phyloP scores from a whole-genome alignment of 1,140 invertebrate genomes.

The Pseudomyrmex pallidus region DNA sequence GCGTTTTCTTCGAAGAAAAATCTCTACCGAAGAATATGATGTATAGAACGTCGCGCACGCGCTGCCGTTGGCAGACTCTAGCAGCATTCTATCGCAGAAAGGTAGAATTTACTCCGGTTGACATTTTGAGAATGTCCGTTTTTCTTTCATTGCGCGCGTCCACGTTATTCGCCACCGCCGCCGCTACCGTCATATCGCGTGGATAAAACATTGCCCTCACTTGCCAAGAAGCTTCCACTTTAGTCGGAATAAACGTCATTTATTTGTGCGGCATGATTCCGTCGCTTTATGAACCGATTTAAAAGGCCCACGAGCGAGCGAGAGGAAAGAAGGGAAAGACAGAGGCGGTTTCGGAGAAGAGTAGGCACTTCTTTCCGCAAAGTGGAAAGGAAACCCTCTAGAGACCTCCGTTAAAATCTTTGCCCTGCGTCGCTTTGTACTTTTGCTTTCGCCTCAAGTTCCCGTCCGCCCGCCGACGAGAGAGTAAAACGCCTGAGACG shows the following conservation, averaged over 20 bases:
- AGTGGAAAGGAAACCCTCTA: slow-evolving; percentile 41
- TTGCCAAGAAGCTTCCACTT: slow-evolving; percentile 47
- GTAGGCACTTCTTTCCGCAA: slow-evolving; percentile 35
- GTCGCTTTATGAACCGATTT: slow-evolving; percentile 57
- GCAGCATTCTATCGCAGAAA: slow-evolving; percentile 25
- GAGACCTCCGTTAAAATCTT: slow-evolving; percentile 58
- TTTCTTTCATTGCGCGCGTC: slow-evolving; percentile 45
- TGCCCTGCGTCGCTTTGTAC: slow-evolving; percentile 47
- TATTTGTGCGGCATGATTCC: slow-evolving; percentile 57
- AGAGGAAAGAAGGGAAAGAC: neutral
- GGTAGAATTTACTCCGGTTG: slow-evolving; percentile 21
- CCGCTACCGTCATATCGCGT: neutral
- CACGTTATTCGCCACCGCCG: neutral
- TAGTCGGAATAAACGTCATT: slow-evolving; percentile 54
- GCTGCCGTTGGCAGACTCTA: neutral
- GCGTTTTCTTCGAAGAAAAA: slow-evolving; percentile 42
- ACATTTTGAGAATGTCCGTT: slow-evolving; percentile 37
- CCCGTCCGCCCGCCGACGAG: slow-evolving; percentile 1
- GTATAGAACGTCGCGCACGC: slow-evolving; percentile 7
- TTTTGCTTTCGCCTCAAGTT: slow-evolving; percentile 52
- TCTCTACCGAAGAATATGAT: slow-evolving; percentile 26
- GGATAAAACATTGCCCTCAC: slow-evolving; percentile 49
- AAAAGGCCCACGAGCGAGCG: slow-evolving; percentile 33
- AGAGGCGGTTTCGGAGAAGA: neutral
- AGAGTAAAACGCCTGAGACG: slow-evolving; percentile 31